phyloP scores from a whole-genome alignment of 1,140 invertebrate species.

The Adelges cooleyi region DNA sequence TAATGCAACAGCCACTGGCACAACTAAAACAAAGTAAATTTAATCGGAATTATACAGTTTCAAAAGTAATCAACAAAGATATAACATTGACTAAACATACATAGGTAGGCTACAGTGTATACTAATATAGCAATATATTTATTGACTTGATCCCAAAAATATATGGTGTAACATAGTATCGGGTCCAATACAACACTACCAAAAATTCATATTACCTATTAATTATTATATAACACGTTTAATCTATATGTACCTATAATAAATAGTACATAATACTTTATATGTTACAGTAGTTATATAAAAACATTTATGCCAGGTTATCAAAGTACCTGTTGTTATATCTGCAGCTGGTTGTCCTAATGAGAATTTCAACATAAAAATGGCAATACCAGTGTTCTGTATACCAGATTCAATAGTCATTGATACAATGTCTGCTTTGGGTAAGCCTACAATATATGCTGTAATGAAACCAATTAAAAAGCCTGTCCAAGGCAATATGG shows the following conservation, averaged over 20 bases:
- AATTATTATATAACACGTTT: not conserved
- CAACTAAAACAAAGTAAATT: conserved; percentile 44
- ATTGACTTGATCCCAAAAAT: no score
- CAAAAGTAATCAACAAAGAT: no score
- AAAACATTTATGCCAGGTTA: no score
- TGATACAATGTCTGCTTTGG: conserved; percentile 57
- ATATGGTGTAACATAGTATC: no score
- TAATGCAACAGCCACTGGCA: conserved; percentile 77
- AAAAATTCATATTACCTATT: not conserved
- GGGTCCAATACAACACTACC: no score
- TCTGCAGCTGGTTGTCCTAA: conserved; percentile 61
- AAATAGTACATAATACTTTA: conserved; percentile 9
- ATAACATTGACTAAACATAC: not conserved
- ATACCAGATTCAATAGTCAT: conserved; percentile 89
- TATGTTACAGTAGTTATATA: not conserved
- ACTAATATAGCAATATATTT: not conserved
- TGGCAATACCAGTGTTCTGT: conserved; percentile 88
- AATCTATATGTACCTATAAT: not conserved
- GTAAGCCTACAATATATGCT: conserved; percentile 49
- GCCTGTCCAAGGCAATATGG: conserved; percentile 76
- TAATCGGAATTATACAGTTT: not conserved
- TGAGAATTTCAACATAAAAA: conserved; percentile 64
- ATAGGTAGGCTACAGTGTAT: not conserved
- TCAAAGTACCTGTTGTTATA: conserved; percentile 64
- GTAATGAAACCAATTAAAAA: conserved; percentile 61